Evolutionary conservation across 2,797 vertebrate genomes (phyloP), one percentile per base, ranked within the genome.

Genomic region (Enteromius argenteus): DNA sequence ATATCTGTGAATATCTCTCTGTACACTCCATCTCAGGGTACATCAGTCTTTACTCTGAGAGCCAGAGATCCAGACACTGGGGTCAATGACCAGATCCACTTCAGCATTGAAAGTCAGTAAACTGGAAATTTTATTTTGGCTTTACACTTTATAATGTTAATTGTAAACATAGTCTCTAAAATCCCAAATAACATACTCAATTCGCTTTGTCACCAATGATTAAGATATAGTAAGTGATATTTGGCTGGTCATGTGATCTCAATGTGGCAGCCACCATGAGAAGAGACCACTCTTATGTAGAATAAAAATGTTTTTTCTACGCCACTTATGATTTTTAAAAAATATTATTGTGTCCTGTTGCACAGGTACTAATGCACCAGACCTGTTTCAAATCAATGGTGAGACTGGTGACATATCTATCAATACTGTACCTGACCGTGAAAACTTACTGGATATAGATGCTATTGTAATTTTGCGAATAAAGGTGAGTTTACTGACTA

Each of bases 51-150:
- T 64, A 89, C 9, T 10, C 95, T 97, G 81, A 88, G 37, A 0
- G 97, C 98, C 14, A 56, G 95, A 19, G 98, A 99, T 84, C 88
- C 87, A 42, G 98, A 99, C 92, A 95, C 69, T 9, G 96, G 95
- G 44, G 73, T 99, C 89, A 93, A 95, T 3, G 95, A 97, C 53
- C 0, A 0, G 0, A 94, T 99, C 72, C 72, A 0, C 81, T 99
- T 96, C 87, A 89, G 2, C 84, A 96, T 99, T 91, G 86, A 91
- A 89, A 75, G 98, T 99, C 89, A 96, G 95, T n/a, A 7, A 74
- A 51, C 1, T 32, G 71, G 15, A 73, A 6, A 21, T 32, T 49
- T 6, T 3, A 19, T 72, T 72, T 72, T 72, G 49, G 13, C 23
- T 27, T 14, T 60, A 60, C 56, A 13, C 23, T 27, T 60, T 62